These are phyloP conservation scores for Heterochromis multidens DNA, from an alignment of 2,113 vertebrate species.

Conservation along the genomic window DNA sequence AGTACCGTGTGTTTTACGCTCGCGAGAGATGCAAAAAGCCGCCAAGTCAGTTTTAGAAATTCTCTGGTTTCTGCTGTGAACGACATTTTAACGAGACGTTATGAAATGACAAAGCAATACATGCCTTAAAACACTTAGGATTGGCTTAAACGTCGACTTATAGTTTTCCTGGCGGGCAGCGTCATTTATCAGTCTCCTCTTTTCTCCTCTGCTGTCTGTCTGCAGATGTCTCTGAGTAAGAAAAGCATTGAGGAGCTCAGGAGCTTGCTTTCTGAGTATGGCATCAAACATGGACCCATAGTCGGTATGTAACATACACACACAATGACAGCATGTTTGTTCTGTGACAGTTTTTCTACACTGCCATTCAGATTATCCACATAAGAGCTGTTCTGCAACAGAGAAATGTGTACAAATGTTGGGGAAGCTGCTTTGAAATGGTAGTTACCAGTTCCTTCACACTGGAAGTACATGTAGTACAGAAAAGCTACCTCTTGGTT, in stretches of 20 bases:
- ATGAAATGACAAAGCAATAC: not conserved
- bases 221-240: constrained; percentile 61
- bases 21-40: too few relatives aligned
- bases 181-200: not conserved
- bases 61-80: not conserved
- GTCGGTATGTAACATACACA: constrained; percentile 54
- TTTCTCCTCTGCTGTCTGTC: not conserved
- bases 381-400: too few relatives aligned
- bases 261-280: constrained; percentile 52
- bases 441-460: too few relatives aligned
- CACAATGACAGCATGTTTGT: too few relatives aligned
- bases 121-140: not conserved
- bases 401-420: too few relatives aligned
- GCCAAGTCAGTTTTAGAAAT: not conserved
- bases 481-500: too few relatives aligned
- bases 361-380: too few relatives aligned
- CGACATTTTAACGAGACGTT: not conserved
- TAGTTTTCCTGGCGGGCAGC: not conserved
- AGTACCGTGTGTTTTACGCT: too few relatives aligned
- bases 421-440: too few relatives aligned
- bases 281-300: constrained; percentile 74
- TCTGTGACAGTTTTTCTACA: too few relatives aligned
- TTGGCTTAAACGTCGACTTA: not conserved
- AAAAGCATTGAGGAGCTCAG: constrained; percentile 65
- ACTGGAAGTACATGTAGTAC: too few relatives aligned